Base-by-base conservation (phyloP, 2,113 vertebrate genomes). In the Chionodraco myersi region DNA sequence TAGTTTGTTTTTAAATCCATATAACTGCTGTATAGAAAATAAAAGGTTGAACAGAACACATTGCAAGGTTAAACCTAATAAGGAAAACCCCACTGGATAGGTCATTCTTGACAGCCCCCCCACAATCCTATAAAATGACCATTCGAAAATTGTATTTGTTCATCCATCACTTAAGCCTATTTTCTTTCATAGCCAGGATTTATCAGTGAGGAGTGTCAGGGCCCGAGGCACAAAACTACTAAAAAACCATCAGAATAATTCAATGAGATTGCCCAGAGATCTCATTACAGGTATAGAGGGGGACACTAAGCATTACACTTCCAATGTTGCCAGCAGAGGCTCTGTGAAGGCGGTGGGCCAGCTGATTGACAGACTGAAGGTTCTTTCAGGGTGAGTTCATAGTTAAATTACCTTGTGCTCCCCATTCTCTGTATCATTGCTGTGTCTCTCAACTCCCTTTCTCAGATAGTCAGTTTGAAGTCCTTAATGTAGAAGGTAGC, bases 221-320 rank as follows among this genome's bases (percentile, higher is more conserved):
- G 70, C 90, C 87, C 0, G 21, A 58, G 83, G 89, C 82, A 52
- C 72, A 58, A 83, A 77, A 72, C 63, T 23, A 66, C 86, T 74
- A 80, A 86, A 91, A 41, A 92, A 91, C 83, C 86, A 92, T 89
- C 88, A 89, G 84, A 89, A 92, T 92, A 91, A 92, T 91, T 90
- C 84, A 87, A 88, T 90, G 86, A 92, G 88, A 90, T 88, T 89
- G 84, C 83, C 90, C 76, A 87, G 91, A 93, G 91, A 93, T 93
- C 91, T 93, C 88, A 91, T 93, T 92, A 91, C 56, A 62, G 85
- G 78, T 76, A 75, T 70, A 68, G 57, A 80, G 87, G 13, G 15
- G 85, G 82, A 88, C 79, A 34, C 77, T 64, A 45, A 74, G 81
- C 83, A 79, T 86, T 72, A 68, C 72, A 74, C 80, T 88, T 77